Conservation (phyloP, 2,888 invertebrate genomes). For the Melikaiella ostensackeni region DNA sequence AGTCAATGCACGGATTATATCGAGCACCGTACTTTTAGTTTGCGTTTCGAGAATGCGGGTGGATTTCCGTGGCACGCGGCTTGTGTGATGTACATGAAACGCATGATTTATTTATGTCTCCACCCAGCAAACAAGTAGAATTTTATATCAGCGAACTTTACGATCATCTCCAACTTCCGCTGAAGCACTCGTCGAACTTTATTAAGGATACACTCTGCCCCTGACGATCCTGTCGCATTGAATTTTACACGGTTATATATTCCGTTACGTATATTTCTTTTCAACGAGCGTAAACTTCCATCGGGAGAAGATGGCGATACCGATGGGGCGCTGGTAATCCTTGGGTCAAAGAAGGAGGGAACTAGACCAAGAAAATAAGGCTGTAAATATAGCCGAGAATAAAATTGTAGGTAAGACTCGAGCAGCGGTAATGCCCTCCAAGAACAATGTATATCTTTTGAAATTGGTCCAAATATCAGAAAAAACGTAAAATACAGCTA, state of each 20-base stretch:
- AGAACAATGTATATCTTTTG: constrained; percentile 4
- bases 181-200: constrained; percentile 40
- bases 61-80: constrained; percentile 33
- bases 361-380: constrained; percentile 15
- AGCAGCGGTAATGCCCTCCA: not conserved
- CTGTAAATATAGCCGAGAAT: not conserved
- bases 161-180: constrained; percentile 51
- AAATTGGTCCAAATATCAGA: no score
- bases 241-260: constrained; percentile 31
- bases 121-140: constrained; percentile 62
- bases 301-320: not conserved
- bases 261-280: constrained; percentile 17
- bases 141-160: constrained; percentile 65
- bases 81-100: constrained; percentile 60
- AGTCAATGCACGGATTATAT: constrained; percentile 36
- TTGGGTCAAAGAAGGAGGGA: not conserved
- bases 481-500: no score
- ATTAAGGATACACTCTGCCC: constrained; percentile 38
- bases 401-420: not conserved
- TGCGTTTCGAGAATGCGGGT: constrained; percentile 37
- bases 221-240: constrained; percentile 30
- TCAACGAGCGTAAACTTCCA: not conserved
- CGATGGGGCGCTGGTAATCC: not conserved
- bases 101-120: constrained; percentile 67
- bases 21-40: constrained; percentile 33